Base-by-base conservation (phyloP, 2,113 vertebrate species). In the Cebidichthys violaceus region DNA sequence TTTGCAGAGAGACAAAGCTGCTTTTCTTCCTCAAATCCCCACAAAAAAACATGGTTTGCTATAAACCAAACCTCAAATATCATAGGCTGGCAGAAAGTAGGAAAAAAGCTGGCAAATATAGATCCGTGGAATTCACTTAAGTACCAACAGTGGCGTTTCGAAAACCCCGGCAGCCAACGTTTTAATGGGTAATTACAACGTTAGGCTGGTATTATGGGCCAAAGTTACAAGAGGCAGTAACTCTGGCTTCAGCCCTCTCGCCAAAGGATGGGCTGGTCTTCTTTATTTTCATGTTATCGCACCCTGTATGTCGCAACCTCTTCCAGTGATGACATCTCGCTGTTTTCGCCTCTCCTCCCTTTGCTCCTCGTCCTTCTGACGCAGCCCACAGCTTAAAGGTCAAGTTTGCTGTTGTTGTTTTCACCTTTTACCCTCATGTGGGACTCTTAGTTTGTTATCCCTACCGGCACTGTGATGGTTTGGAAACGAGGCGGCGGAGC, bases 181-280 rank as follows among this genome's bases (percentile, higher is more conserved):
- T 81, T 79, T 75, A 87, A 83, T 84, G 77, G 83, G 57, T 82
- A 89, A 89, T 90, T 90, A 82, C 83, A 82, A 47, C 54, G 31
- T 15, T 13, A 73, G 85, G 79, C 77, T 79, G 61, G 43, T 84
- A 45, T 79, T 85, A 79, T 73, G 47, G 60, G 45, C 71, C 81
- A 71, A 78, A 87, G 74, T 86, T 85, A 77, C 73, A 75, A 87
- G 14, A 85, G 17, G 55, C 72, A 59, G 77, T 70, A 68, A 60
- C 66, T 57, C 45, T 18, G 37, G 43, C 68, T 29, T 15, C 55
- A 14, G 29, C 70, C 3, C 64, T 24, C 64, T 57, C 73, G 62
- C 66, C 29, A 70, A 43, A 81, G 18, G 62, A 73, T 55, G 9
- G 52, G 24, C 54, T 70, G 50, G 77, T 60, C 81, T 77, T 77